These are phyloP conservation scores for Platysternon megacephalum DNA, from an alignment of 2,113 vertebrate species.

Conservation along the genomic window DNA sequence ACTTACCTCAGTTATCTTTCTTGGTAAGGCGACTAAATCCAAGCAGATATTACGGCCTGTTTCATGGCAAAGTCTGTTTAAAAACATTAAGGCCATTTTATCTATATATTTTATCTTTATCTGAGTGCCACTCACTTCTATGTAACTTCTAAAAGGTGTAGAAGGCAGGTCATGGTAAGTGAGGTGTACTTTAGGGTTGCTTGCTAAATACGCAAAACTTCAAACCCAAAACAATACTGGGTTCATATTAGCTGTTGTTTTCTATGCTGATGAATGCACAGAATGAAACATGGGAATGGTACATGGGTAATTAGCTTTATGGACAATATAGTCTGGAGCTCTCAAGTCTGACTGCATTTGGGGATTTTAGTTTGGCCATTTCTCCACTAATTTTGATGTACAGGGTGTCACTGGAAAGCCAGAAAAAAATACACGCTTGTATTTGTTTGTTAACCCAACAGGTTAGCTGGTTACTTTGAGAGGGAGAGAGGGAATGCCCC, in stretches of 20 bases:
- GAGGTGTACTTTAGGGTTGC: background rate
- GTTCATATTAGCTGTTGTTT: background rate
- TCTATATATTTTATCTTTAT: background rate
- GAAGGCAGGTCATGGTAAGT: rapidly evolving
- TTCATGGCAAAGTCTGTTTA: rapidly evolving
- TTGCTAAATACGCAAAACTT: background rate
- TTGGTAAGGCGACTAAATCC: background rate
- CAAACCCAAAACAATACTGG: background rate
- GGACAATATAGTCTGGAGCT: background rate
- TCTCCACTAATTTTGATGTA: background rate
- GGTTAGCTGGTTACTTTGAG: background rate
- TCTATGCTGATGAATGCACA: background rate
- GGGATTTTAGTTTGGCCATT: background rate
- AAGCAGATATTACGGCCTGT: background rate
- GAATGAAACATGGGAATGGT: background rate
- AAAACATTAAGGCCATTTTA: background rate
- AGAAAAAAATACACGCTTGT: background rate
- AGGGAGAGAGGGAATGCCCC: background rate
- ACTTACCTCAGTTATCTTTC: background rate
- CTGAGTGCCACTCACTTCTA: rapidly evolving
- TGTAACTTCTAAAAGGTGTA: background rate
- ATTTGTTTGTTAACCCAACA: background rate
- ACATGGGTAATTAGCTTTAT: background rate
- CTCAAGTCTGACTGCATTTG: background rate
- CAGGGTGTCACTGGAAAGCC: background rate